Base-by-base conservation (phyloP, 2,113 vertebrate genomes). In the Struthio camelus region DNA sequence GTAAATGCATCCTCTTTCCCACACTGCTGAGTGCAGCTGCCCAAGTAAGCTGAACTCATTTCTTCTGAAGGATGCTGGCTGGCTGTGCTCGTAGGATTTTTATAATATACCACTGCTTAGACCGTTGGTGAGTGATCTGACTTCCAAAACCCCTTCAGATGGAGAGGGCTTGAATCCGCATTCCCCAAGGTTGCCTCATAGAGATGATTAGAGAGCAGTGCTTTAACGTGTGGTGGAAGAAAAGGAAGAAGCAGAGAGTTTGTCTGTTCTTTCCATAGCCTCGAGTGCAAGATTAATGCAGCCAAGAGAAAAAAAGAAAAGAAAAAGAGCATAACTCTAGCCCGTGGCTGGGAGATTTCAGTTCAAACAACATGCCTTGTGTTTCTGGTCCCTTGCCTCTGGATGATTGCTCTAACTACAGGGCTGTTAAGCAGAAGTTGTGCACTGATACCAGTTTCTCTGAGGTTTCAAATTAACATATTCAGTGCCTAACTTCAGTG, bases 91-190 rank as follows among this genome's bases (percentile, higher is more conserved):
- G 7, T 64, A 46, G 2, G 1, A 11, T 53, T 20, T 71, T 80
- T 38, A 4, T 71, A 38, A 58, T 4, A 80, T n/a, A 51, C 1
- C 6, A n/a, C 5, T 32, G 18, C 3, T 67, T 4, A 80, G 36
- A 48, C 2, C 6, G n/a, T 5, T 38, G 20, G 4, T 64, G 14
- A 1, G 1, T n/a, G 38, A 34, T 22, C 6, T 44, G 27, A 3
- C 1, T 44, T 84, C 70, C 50, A 67, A 85, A 22, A 14, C 23
- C 86, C 23, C 34, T 84, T 80, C 53, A 61, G 30, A 30, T 14
- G 36, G 40, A 1, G 6, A 53, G 9, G 23, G 8, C 20, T 84
- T 6, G 1, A 50, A 51, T 2, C 27, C 1, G 0, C 36, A 34
- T 53, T 86, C 34, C 40, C 2, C 8, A 23, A 58, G 16, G 11